Evolutionary conservation across 2,888 invertebrate genomes (phyloP), one percentile per base, ranked within the genome.

Genomic region (Morpho deidamia): DNA sequence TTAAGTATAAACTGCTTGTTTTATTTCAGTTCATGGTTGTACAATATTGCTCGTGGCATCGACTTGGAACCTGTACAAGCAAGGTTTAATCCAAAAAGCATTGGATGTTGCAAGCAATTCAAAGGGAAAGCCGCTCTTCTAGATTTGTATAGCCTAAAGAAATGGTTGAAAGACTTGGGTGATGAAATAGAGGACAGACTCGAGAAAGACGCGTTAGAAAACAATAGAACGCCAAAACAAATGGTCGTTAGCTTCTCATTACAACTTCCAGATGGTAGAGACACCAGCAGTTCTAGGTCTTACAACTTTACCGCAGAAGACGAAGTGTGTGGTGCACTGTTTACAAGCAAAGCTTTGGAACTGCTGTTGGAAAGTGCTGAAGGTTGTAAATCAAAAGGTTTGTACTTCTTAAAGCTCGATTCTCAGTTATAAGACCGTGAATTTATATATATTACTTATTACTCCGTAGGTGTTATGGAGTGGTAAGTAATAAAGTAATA

Each of bases 31-130:
- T 84, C 90, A 4, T 98, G 97, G 97, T 74, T 98, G 34, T 95
- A 95, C 76, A 93, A 96, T 66, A 93, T 98, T 59, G 95, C 96
- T 2, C 92, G 95, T 59, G 99, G 99, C 1, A 92, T 96, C 51
- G 97, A 99, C 72, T 80, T 92, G 59, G 99, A 99, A 70, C 94
- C 95, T 10, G 99, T 99, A 0, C 94, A 92, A 56, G 92, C 94
- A 0, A 92, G 97, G 61, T 93, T 97, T 59, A 92, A 97, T 52
- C 92, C 97, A 0, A 98, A 98, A 81, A 98, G 98, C 50, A 97
- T 99, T 66, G 99, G 98, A 0, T 98, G 98, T 70, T 96, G 97
- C 75, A 99, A 99, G 83, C 96, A 96, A 71, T 98, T 99, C 77
- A 93, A 94, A 2, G 99, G 97, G 0, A 93, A 92, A 69, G 92